Evolutionary conservation across 2,888 invertebrate genomes (phyloP).

Genomic region (Pimpla rufipes): DNA sequence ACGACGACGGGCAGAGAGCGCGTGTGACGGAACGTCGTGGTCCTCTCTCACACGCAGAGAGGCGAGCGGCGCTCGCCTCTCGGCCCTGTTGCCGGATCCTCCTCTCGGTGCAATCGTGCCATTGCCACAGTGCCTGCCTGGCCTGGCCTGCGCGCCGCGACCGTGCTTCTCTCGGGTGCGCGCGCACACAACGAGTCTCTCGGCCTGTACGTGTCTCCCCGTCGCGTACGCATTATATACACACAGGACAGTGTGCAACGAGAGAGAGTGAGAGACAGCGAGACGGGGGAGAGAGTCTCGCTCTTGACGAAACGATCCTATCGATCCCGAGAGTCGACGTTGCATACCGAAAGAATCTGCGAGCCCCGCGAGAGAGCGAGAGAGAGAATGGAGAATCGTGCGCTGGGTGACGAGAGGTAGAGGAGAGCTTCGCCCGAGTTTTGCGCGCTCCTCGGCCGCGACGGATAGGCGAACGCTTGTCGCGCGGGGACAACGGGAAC

Average conservation of each 20-base stretch:
- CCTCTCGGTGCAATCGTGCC: constrained; percentile 16
- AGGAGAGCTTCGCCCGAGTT: constrained; percentile 3
- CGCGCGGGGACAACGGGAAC: no score
- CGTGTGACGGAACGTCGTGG: constrained; percentile 80
- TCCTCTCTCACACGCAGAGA: constrained; percentile 70
- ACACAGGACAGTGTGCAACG: background rate
- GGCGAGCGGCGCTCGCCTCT: constrained; percentile 27
- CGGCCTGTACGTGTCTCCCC: background rate
- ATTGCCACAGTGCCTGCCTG: constrained; percentile 23
- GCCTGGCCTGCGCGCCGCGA: background rate
- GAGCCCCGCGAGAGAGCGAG: background rate
- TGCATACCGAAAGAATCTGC: constrained; percentile 30
- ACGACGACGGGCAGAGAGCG: constrained; percentile 54
- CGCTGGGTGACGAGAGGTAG: constrained; percentile 15
- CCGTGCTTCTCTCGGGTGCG: background rate
- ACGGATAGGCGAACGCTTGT: no score
- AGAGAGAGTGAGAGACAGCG: background rate
- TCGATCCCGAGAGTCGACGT: constrained; percentile 28
- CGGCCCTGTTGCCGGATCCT: constrained; percentile 77
- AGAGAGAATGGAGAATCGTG: background rate
- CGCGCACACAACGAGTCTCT: no score
- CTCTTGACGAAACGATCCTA: constrained; percentile 31
- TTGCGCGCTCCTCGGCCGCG: background rate
- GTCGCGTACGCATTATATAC: background rate
- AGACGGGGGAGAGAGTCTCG: background rate